These are phyloP conservation scores for Caenorhabditis sulstoni DNA, from an alignment of 2,888 invertebrate genomes.

Conservation along the genomic window DNA sequence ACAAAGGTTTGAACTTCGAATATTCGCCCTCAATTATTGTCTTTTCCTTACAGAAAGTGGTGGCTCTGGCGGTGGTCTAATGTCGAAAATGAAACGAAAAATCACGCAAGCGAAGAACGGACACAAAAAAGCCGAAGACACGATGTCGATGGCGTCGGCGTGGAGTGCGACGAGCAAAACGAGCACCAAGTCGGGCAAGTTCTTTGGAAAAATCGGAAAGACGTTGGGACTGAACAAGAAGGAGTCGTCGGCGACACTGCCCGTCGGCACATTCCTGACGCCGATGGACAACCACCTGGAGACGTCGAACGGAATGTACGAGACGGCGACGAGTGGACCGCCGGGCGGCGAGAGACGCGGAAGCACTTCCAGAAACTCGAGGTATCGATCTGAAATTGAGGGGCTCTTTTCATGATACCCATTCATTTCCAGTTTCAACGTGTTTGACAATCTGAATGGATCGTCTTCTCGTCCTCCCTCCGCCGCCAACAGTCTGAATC, in stretches of 20 bases:
- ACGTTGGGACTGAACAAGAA: conserved; percentile 38
- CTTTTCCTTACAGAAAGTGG: conserved; percentile 22
- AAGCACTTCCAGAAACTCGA: conserved; percentile 26
- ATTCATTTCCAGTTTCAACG: conserved; percentile 46
- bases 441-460: conserved; percentile 31
- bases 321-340: conserved; percentile 9
- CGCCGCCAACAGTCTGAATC: conserved; percentile 31
- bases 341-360: neutral
- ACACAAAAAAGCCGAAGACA: conserved; percentile 66
- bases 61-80: conserved; percentile 33
- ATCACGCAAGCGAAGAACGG: conserved; percentile 65
- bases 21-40: no score
- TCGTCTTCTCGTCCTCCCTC: conserved; percentile 17
- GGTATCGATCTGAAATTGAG: conserved; percentile 13
- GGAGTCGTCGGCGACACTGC: conserved; percentile 33
- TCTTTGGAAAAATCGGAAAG: conserved; percentile 57
- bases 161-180: conserved; percentile 57
- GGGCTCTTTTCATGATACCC: neutral
- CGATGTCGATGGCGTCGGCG: conserved; percentile 66
- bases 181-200: conserved; percentile 50
- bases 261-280: conserved; percentile 55
- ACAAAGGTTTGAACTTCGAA: no score
- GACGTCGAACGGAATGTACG: conserved; percentile 23
- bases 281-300: conserved; percentile 60
- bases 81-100: conserved; percentile 69